A percentile compares a stretch with the other conserved stretches of the same genome.
Evolutionary conservation across 2,888 invertebrate species (phyloP).

Genomic region (Lithophane semibrunnea): DNA sequence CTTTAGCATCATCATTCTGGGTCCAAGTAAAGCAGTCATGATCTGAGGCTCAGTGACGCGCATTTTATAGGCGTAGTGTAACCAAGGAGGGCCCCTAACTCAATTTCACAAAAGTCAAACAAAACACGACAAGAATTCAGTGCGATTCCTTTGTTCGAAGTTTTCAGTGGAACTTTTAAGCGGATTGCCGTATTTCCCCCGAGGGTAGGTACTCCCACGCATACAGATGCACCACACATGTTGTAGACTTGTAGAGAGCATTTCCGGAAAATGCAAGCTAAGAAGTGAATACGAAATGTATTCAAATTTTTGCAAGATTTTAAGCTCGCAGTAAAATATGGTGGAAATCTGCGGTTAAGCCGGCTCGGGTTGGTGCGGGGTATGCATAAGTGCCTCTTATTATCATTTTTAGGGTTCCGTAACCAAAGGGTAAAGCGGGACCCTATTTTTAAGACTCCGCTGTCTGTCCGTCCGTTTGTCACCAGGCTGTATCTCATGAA

Average conservation of each 20-base stretch:
- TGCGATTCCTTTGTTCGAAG: slow-evolving; percentile 34
- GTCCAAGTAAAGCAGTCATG: slow-evolving; percentile 54
- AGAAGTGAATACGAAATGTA: slow-evolving; percentile 44
- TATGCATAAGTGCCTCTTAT: slow-evolving; percentile 32
- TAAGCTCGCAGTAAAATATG: slow-evolving; percentile 33
- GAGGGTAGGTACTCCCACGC: slow-evolving; percentile 5
- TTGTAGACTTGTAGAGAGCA: slow-evolving; percentile 32
- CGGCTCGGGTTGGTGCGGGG: slow-evolving; percentile 19
- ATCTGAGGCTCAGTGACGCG: slow-evolving; percentile 39
- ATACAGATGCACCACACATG: slow-evolving; percentile 46
- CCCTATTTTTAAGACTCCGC: no score
- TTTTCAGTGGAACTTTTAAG: slow-evolving; percentile 33
- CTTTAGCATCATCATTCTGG: slow-evolving; percentile 21
- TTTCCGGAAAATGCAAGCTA: slow-evolving; percentile 36
- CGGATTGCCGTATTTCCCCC: slow-evolving; percentile 32
- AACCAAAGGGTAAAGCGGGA: no score
- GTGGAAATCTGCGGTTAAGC: slow-evolving; percentile 32
- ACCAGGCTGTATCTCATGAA: no score
- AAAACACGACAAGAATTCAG: slow-evolving; percentile 34
- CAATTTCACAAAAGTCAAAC: slow-evolving; percentile 52
- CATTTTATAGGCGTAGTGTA: slow-evolving; percentile 37
- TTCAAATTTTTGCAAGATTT: slow-evolving; percentile 44
- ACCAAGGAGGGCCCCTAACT: slow-evolving; percentile 29
- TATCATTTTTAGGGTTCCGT: slow-evolving; percentile 21
- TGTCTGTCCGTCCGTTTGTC: no score